These are phyloP conservation scores for Agonopterix alstromeriana DNA, from an alignment of 2,888 invertebrate genomes.

Conservation along the genomic window DNA sequence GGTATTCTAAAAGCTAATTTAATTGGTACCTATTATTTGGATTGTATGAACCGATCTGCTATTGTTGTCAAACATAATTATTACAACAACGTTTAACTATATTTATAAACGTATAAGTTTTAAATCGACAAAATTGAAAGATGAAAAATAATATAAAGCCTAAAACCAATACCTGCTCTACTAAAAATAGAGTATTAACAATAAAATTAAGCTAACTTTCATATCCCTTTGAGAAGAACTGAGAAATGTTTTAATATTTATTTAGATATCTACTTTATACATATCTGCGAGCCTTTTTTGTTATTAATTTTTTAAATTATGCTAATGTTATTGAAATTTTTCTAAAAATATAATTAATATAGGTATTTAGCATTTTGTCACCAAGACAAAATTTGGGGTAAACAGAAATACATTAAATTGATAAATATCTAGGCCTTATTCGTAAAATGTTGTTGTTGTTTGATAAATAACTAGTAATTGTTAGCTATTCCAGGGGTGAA, in stretches of 20 bases:
- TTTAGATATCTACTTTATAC: conserved; percentile 15
- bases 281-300: conserved; percentile 22
- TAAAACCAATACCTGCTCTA: no score
- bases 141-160: no score
- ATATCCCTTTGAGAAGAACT: not conserved
- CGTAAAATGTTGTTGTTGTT: conserved; percentile 53
- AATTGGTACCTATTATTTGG: no score
- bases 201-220: not conserved
- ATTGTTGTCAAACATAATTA: no score
- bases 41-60: no score
- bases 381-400: conserved; percentile 25
- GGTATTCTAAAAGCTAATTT: no score
- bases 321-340: conserved; percentile 12
- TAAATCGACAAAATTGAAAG: no score
- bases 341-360: conserved; percentile 8
- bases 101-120: no score
- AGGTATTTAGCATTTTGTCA: conserved; percentile 17
- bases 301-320: conserved; percentile 16
- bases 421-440: conserved; percentile 42
- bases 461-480: conserved; percentile 40
- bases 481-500: conserved; percentile 27
- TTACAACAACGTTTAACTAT: no score
- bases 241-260: not conserved
- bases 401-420: conserved; percentile 23
- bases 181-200: not conserved